phyloP scores from a whole-genome alignment of 2,113 vertebrate species.

The Camelus bactrianus region DNA sequence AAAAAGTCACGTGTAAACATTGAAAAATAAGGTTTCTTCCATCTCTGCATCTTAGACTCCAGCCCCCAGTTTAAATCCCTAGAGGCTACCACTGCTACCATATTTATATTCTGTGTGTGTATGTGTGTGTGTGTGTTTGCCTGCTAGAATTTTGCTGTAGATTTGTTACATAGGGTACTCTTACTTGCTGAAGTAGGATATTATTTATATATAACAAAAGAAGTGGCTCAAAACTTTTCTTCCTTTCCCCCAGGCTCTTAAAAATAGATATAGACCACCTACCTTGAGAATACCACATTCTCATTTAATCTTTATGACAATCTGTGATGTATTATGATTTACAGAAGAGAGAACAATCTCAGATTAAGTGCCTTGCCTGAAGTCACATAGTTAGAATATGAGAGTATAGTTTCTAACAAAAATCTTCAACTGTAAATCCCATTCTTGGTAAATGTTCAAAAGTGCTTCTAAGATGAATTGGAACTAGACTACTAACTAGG shows the following conservation, averaged over 20 bases:
- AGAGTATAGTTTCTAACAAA: not conserved
- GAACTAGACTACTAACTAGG: not conserved
- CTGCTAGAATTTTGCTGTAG: not conserved
- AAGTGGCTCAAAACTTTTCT: not conserved
- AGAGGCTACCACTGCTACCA: not conserved
- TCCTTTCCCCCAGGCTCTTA: not conserved
- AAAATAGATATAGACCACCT: not conserved
- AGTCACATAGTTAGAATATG: not conserved
- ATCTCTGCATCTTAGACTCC: not conserved
- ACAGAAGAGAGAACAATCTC: not conserved
- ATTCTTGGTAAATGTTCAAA: not conserved
- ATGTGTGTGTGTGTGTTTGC: not conserved
- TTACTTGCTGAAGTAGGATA: constrained; percentile 11
- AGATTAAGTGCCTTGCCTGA: not conserved
- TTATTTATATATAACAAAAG: not conserved
- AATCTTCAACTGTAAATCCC: not conserved
- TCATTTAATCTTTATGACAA: not conserved
- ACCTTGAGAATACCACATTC: not conserved
- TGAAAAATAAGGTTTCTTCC: not conserved
- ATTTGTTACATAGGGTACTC: not conserved
- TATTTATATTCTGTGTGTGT: not conserved
- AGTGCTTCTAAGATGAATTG: not conserved
- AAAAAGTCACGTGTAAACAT: not conserved
- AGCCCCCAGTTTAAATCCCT: not conserved
- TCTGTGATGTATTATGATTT: not conserved